Base-by-base conservation (phyloP, 2,113 vertebrate species). In the Hydropotes inermis region DNA sequence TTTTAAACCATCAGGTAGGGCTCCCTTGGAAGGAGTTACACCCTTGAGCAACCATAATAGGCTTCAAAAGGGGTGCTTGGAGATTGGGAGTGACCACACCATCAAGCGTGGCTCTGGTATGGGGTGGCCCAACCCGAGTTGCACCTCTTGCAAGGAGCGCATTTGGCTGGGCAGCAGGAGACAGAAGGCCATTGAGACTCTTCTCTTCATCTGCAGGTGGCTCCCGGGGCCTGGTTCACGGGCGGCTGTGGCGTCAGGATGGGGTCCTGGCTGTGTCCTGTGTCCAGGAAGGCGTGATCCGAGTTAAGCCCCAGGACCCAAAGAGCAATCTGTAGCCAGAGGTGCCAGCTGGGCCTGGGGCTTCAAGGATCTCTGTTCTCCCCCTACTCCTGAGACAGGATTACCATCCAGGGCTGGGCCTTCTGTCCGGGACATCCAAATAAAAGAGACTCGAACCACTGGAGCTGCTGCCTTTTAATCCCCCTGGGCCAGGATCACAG, bases 241-340 rank as follows among this genome's bases (percentile, higher is more conserved):
- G 99, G 23, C 99, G 99, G 19, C 98, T 99, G 94, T 99, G 99
- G 99, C 99, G 99, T 97, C 99, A 97, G 94, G 99, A 99, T 0
- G 99, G 99, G 2, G 99, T 99, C 85, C 98, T 99, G 97, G 99
- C 99, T 47, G 99, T 98, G 86, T 99, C 99, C 1, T 99, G 99
- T 13, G 99, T 99, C 0, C 99, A 99, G 98, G 99, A 99, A 95
- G 99, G 99, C 0, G 99, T 99, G 87, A 98, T 99, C 95, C 98
- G 99, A 87, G 99, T 99, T 50, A 98, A 97, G 81, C 85, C 98
- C 28, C 13, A 14, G 7, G 36, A 87, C 39, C 67, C 67, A 1
- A 25, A 96, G 25, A 99, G 99, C 98, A 99, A 99, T 94, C 98
- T 99, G 9, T 99, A 99, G 98, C 79, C 90, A 79, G 43, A 95